Evolutionary conservation across 2,113 vertebrate species (phyloP).

Genomic region (Grallaria varia): DNA sequence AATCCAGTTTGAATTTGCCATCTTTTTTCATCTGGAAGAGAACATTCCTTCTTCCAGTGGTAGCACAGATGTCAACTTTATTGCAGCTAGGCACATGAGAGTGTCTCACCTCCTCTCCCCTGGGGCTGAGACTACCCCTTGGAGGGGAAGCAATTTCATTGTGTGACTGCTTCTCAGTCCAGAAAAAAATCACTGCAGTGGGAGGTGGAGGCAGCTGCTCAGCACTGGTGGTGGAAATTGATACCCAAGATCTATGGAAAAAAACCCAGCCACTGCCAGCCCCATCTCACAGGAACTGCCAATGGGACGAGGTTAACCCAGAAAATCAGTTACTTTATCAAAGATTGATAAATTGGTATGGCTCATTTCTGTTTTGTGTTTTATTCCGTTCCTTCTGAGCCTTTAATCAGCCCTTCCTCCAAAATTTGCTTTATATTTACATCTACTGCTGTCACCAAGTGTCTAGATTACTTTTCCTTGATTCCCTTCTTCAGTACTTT

Average conservation of each 20-base stretch:
- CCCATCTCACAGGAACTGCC: not conserved
- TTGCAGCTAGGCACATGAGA: accelerated
- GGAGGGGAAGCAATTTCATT: not conserved
- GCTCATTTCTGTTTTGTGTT: not conserved
- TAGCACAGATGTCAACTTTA: not conserved
- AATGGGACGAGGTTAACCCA: not conserved
- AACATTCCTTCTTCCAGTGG: not conserved
- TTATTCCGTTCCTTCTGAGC: not conserved
- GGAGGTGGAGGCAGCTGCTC: not conserved
- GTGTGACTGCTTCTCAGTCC: not conserved
- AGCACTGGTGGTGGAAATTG: not conserved
- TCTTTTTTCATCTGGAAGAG: not conserved
- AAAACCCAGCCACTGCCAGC: not conserved
- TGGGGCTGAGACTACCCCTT: not conserved
- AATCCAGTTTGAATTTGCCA: not conserved
- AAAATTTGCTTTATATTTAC: not conserved
- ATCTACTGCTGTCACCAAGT: not conserved
- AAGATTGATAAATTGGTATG: not conserved
- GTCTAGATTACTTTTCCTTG: not conserved
- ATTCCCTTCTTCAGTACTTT: not conserved
- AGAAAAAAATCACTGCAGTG: not conserved
- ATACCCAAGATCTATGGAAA: accelerated
- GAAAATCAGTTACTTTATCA: not conserved
- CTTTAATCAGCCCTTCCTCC: not conserved
- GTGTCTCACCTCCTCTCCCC: not conserved